Percentiles rank a stretch among this genome's conserved stretches.
These are phyloP conservation scores for Synergus umbraculus DNA, from an alignment of 2,888 invertebrate genomes.

Conservation along the genomic window DNA sequence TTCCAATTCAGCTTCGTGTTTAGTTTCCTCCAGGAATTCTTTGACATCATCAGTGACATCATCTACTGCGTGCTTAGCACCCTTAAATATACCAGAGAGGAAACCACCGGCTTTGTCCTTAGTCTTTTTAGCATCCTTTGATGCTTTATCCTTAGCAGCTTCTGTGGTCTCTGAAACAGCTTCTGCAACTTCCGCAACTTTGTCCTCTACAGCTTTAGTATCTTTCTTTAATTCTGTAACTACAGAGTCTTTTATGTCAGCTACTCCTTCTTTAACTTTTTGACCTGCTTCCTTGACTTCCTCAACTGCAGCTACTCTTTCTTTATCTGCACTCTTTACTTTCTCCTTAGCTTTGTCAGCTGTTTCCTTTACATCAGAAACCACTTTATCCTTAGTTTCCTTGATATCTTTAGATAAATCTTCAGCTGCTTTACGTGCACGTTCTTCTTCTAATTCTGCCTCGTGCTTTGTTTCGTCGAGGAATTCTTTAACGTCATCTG, in stretches of 20 bases:
- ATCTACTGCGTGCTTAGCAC: constrained; percentile 59
- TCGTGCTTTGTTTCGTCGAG: constrained; percentile 77
- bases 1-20: constrained; percentile 43
- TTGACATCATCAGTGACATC: constrained; percentile 53
- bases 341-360: constrained; percentile 40
- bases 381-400: constrained; percentile 54
- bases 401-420: constrained; percentile 52
- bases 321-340: constrained; percentile 1
- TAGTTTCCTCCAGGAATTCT: constrained; percentile 55
- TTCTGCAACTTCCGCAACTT: constrained; percentile 37
- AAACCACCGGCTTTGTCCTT: constrained; percentile 56
- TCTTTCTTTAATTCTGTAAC: constrained; percentile 55
- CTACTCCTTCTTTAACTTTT: neutral
- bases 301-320: neutral
- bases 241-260: constrained; percentile 16
- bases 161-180: constrained; percentile 40
- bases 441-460: constrained; percentile 51
- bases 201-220: constrained; percentile 37
- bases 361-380: constrained; percentile 50
- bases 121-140: constrained; percentile 56
- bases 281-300: neutral
- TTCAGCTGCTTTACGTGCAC: constrained; percentile 40
- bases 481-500: constrained; percentile 74
- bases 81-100: constrained; percentile 66
- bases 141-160: constrained; percentile 50